These are phyloP conservation scores for Ephialtes manifestator DNA, from an alignment of 2,888 invertebrate genomes.

Conservation along the genomic window DNA sequence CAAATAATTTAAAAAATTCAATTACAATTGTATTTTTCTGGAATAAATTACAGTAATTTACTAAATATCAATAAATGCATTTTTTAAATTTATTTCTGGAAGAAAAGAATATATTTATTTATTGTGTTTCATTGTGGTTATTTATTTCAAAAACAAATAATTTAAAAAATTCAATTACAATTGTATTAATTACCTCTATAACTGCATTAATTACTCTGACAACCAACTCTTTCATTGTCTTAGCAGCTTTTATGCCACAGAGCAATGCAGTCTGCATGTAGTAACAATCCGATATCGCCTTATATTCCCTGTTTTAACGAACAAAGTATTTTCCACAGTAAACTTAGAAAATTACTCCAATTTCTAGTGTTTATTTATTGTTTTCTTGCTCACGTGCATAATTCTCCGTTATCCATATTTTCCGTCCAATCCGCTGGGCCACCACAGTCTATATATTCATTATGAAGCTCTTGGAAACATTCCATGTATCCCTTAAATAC, in stretches of 20 bases:
- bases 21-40: background rate
- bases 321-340: background rate
- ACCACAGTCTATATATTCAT: slow-evolving; percentile 87
- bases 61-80: no score
- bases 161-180: background rate
- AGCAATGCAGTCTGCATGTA: slow-evolving; percentile 86
- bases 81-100: background rate
- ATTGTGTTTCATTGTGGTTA: no score
- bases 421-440: slow-evolving; percentile 88
- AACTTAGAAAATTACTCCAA: background rate
- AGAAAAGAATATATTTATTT: no score
- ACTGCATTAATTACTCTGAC: slow-evolving; percentile 69
- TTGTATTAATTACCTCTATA: slow-evolving; percentile 50
- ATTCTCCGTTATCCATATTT: slow-evolving; percentile 82
- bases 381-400: slow-evolving; percentile 80
- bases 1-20: background rate
- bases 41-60: no score
- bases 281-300: slow-evolving; percentile 87
- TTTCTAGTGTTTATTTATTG: background rate
- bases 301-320: slow-evolving; percentile 83
- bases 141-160: background rate
- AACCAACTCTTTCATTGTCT: slow-evolving; percentile 77
- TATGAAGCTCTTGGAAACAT: slow-evolving; percentile 86
- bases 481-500: slow-evolving; percentile 82
- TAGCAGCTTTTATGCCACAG: slow-evolving; percentile 86